Conservation (phyloP, 2,888 invertebrate species). For the Dryocosmus kuriphilus region DNA sequence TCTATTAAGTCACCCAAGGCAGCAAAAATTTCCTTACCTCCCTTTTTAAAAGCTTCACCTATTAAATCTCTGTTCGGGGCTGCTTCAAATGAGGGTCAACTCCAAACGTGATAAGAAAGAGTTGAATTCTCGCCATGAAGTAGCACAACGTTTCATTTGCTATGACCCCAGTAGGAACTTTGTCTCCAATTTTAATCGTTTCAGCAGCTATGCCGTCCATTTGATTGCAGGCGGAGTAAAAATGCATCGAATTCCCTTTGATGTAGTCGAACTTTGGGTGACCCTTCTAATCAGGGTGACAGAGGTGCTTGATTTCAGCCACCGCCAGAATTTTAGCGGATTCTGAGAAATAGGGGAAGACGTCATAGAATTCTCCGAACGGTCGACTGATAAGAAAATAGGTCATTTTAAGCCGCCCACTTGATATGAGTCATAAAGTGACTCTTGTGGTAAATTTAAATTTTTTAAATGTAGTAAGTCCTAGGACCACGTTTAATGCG, state of each 20-base stretch:
- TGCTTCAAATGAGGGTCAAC: constrained; percentile 91
- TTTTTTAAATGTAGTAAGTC: no score
- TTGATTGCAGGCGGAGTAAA: constrained; percentile 98
- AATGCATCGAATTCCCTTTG: constrained; percentile 85
- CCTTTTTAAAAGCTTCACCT: constrained; percentile 96
- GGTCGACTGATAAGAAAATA: no score
- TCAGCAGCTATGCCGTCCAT: constrained; percentile 96
- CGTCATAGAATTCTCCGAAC: no score
- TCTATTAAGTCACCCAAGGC: constrained; percentile 82
- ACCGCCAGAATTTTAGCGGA: no score
- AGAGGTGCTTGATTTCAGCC: no score
- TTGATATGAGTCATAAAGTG: no score
- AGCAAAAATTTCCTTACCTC: constrained; percentile 91
- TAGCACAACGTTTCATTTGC: no score
- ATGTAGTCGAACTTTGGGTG: constrained; percentile 94
- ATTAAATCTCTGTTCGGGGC: constrained; percentile 87
- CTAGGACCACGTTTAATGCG: no score
- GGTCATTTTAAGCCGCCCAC: no score
- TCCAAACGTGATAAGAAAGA: no score
- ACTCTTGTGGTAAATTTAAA: no score
- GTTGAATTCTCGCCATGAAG: constrained; percentile 96
- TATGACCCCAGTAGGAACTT: constrained; percentile 88
- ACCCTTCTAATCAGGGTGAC: constrained; percentile 85
- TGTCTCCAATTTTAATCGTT: constrained; percentile 89
- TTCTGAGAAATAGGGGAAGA: no score